phyloP scores from a whole-genome alignment of 1,140 invertebrate species.

The Calephelis virginiensis region DNA sequence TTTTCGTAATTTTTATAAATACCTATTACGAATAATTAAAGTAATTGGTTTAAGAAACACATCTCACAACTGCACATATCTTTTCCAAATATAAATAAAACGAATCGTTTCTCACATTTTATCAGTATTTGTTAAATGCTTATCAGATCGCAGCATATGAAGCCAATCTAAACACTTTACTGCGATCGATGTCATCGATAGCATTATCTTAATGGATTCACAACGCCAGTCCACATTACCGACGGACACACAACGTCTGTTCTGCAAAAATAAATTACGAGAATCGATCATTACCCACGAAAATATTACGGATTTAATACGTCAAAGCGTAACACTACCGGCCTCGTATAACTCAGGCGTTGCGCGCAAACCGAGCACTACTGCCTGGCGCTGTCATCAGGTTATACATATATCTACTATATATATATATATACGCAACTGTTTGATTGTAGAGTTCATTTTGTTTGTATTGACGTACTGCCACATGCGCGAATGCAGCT shows the following conservation, averaged over 20 bases:
- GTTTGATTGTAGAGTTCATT: constrained; percentile 53
- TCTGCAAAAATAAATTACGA: constrained; percentile 39
- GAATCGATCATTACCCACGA: constrained; percentile 58
- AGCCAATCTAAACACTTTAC: constrained; percentile 27
- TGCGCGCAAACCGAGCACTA: constrained; percentile 65
- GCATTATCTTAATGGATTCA: constrained; percentile 33
- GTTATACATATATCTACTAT: constrained; percentile 60
- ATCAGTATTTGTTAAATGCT: constrained; percentile 34
- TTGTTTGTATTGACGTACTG: constrained; percentile 73
- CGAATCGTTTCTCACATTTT: constrained; percentile 36
- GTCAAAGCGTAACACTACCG: constrained; percentile 51
- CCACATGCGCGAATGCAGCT: constrained; percentile 50
- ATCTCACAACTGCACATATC: constrained; percentile 8
- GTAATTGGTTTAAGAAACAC: constrained; percentile 11
- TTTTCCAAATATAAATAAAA: constrained; percentile 20
- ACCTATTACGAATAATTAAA: constrained; percentile 3
- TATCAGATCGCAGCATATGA: constrained; percentile 26
- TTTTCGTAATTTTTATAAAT: constrained; percentile 31
- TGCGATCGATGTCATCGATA: constrained; percentile 33
- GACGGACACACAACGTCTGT: constrained; percentile 8
- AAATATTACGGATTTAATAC: constrained; percentile 47
- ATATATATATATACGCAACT: too few species aligned
- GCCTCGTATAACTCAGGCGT: constrained; percentile 59
- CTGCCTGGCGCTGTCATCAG: constrained; percentile 57
- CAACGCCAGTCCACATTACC: constrained; percentile 35